Evolutionary conservation across 2,888 invertebrate genomes (phyloP).

Genomic region (Teinopalpus imperialis): DNA sequence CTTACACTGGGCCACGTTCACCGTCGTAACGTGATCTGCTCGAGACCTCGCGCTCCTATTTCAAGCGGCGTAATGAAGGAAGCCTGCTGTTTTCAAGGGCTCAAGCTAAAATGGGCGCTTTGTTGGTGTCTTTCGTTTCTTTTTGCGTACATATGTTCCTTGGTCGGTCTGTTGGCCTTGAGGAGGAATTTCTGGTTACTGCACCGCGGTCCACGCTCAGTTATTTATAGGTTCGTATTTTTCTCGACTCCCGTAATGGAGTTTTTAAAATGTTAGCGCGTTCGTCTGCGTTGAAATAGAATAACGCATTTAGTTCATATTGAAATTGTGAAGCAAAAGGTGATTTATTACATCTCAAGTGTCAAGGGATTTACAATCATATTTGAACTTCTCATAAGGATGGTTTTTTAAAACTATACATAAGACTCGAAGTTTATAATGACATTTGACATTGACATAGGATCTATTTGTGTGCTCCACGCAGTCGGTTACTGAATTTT

Average conservation of each 20-base stretch:
- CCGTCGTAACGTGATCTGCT: slow-evolving; percentile 50
- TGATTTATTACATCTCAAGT: slow-evolving; percentile 7
- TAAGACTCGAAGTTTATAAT: slow-evolving; percentile 13
- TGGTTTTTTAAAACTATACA: background rate
- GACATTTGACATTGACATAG: slow-evolving; percentile 24
- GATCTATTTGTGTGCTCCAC: slow-evolving; percentile 21
- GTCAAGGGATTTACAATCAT: background rate
- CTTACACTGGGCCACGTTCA: slow-evolving; percentile 40
- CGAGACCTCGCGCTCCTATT: slow-evolving; percentile 46
- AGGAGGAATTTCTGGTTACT: slow-evolving; percentile 67
- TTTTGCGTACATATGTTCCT: slow-evolving; percentile 76
- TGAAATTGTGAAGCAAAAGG: slow-evolving; percentile 13
- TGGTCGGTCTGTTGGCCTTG: slow-evolving; percentile 76
- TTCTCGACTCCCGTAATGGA: slow-evolving; percentile 26
- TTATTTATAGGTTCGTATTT: slow-evolving; percentile 56
- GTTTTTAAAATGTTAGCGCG: slow-evolving; percentile 21
- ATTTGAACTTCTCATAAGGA: background rate
- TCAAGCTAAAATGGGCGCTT: slow-evolving; percentile 48
- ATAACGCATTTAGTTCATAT: slow-evolving; percentile 20
- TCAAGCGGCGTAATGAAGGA: slow-evolving; percentile 52
- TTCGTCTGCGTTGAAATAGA: slow-evolving; percentile 19
- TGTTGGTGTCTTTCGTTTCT: slow-evolving; percentile 54
- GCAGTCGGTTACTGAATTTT: too few relatives aligned
- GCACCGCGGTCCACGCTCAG: slow-evolving; percentile 56
- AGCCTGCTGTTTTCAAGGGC: slow-evolving; percentile 45